phyloP scores from a whole-genome alignment of 2,113 vertebrate species.

The Hemiscyllium ocellatum region DNA sequence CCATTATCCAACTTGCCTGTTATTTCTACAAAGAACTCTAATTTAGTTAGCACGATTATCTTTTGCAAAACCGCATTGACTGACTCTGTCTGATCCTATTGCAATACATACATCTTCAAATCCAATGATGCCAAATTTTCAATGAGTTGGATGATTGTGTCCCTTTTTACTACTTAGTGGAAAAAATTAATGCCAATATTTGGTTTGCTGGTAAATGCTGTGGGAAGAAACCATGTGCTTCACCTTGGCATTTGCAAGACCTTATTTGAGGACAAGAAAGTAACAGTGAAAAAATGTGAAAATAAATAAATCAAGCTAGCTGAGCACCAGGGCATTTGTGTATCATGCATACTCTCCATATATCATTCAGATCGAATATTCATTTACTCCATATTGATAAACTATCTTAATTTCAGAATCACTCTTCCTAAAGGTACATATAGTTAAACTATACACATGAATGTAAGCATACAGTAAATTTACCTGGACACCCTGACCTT shows the following conservation, averaged over 20 bases:
- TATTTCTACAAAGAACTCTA: too few relatives aligned
- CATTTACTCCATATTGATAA: neutral
- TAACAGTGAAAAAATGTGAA: neutral
- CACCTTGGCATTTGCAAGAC: neutral
- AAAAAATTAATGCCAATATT: neutral
- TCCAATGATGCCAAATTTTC: neutral
- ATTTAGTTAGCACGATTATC: too few relatives aligned
- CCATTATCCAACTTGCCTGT: too few relatives aligned
- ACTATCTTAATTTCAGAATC: neutral
- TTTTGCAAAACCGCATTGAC: too few relatives aligned
- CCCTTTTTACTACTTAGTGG: neutral
- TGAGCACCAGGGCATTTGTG: neutral
- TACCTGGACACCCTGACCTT: neutral
- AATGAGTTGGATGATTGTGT: neutral
- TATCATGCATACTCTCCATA: neutral
- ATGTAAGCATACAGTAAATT: neutral
- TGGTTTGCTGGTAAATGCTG: neutral
- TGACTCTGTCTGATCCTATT: too few relatives aligned
- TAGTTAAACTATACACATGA: neutral
- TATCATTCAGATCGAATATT: neutral
- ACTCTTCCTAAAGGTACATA: neutral
- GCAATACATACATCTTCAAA: neutral
- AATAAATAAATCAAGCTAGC: neutral
- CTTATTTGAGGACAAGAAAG: neutral
- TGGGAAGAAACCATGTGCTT: neutral